These are phyloP conservation scores for Stegodyphus mimosarum DNA, from an alignment of 1,140 invertebrate genomes.

Conservation along the genomic window DNA sequence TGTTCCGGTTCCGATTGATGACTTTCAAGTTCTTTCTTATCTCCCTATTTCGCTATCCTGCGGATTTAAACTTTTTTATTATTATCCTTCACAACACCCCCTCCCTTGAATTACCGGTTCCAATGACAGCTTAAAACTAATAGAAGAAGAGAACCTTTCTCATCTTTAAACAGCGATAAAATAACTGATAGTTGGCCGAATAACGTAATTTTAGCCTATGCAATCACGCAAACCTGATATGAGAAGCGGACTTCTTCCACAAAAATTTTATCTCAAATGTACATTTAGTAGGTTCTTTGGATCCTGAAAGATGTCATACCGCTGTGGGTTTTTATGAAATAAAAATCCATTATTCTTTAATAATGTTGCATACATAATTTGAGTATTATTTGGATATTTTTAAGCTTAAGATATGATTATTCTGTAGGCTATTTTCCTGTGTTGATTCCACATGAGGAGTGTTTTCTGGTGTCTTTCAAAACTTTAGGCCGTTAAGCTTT, in stretches of 20 bases:
- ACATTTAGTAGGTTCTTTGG: too few relatives aligned
- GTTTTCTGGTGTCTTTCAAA: too few relatives aligned
- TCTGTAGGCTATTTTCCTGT: too few relatives aligned
- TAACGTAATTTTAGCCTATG: slow-evolving; percentile 17
- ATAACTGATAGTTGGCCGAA: not conserved
- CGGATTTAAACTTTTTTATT: slow-evolving; percentile 17
- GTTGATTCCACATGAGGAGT: too few relatives aligned
- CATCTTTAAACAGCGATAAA: not conserved
- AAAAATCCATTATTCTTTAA: too few relatives aligned
- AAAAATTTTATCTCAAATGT: too few relatives aligned
- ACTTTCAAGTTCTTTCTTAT: slow-evolving; percentile 34
- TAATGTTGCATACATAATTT: too few relatives aligned
- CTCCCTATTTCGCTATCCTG: not conserved
- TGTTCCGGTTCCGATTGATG: slow-evolving; percentile 34
- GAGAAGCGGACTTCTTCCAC: not conserved
- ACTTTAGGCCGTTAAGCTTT: too few relatives aligned
- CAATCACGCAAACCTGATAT: not conserved
- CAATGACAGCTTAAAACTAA: slow-evolving; percentile 21
- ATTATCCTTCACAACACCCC: not conserved
- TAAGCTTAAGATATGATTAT: too few relatives aligned
- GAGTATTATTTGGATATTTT: too few relatives aligned
- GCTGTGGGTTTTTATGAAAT: too few relatives aligned
- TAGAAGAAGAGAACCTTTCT: not conserved
- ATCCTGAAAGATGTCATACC: too few relatives aligned
- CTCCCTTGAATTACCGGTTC: not conserved